A percentile compares a stretch with the other conserved stretches of the same genome.
phyloP scores from a whole-genome alignment of 2,797 vertebrate genomes.

The Psittacula echo region DNA sequence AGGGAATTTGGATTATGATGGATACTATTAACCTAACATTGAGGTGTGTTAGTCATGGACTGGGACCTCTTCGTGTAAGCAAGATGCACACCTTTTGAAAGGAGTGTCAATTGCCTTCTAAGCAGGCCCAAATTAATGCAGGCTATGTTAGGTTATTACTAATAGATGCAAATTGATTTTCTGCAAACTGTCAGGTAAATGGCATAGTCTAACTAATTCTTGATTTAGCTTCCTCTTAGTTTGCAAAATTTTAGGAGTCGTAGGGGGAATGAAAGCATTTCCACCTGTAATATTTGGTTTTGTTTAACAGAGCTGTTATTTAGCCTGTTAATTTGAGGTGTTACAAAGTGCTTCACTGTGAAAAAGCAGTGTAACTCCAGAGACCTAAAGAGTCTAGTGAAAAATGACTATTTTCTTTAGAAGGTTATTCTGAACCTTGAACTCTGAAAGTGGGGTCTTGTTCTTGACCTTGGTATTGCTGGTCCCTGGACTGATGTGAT shows the following conservation, averaged over 20 bases:
- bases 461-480: constrained; percentile 11
- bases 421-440: constrained; percentile 14
- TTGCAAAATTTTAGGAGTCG: background rate
- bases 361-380: background rate
- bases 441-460: background rate
- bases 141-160: background rate
- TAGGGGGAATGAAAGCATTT: constrained; percentile 5
- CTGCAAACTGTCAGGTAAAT: background rate
- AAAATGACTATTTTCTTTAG: background rate
- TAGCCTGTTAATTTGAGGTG: background rate
- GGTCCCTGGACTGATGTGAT: background rate
- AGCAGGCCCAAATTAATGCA: background rate
- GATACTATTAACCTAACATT: background rate
- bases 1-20: background rate
- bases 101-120: background rate
- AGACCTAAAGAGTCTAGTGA: background rate
- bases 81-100: background rate
- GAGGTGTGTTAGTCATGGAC: background rate
- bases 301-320: background rate
- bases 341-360: background rate
- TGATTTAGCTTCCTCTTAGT: background rate
- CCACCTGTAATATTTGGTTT: background rate
- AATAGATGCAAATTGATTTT: background rate
- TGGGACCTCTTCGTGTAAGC: background rate
- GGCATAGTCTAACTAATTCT: background rate